phyloP scores from a whole-genome alignment of 2,113 vertebrate genomes.

The Sturnus vulgaris region DNA sequence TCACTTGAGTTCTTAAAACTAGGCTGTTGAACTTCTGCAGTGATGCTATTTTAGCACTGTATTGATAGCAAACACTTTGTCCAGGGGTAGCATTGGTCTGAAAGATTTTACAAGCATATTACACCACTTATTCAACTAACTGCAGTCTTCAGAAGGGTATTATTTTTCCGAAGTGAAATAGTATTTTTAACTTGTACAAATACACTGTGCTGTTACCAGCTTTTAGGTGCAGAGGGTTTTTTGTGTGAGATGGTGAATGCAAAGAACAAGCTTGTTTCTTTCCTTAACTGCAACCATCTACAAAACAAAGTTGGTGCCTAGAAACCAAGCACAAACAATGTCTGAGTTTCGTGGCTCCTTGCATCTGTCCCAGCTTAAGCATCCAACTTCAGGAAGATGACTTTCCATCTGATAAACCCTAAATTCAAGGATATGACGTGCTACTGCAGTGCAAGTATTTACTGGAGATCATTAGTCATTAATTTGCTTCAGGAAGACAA shows the following conservation, averaged over 20 bases:
- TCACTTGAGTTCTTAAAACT: not conserved
- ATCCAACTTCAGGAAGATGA: not conserved
- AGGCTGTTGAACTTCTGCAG: not conserved
- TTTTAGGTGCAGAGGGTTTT: not conserved
- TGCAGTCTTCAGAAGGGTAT: not conserved
- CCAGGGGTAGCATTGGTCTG: not conserved
- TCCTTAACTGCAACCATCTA: not conserved
- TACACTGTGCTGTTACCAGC: not conserved
- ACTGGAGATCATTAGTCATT: not conserved
- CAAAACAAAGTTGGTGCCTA: not conserved
- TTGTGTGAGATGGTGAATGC: not conserved
- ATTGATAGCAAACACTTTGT: conserved; percentile 35
- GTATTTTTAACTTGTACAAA: not conserved
- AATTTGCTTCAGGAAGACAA: not conserved
- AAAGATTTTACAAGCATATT: not conserved
- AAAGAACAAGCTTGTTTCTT: not conserved
- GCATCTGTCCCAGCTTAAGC: not conserved
- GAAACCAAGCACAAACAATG: not conserved
- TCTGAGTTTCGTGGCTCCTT: not conserved
- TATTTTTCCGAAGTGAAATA: not conserved
- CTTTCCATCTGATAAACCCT: not conserved
- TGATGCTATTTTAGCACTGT: conserved; percentile 19
- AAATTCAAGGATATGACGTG: not conserved
- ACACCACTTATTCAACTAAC: not conserved
- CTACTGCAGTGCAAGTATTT: not conserved